Evolutionary conservation across 1,140 invertebrate species (phyloP), one percentile per base, ranked within the genome.

Genomic region (Anoplophora glabripennis): DNA sequence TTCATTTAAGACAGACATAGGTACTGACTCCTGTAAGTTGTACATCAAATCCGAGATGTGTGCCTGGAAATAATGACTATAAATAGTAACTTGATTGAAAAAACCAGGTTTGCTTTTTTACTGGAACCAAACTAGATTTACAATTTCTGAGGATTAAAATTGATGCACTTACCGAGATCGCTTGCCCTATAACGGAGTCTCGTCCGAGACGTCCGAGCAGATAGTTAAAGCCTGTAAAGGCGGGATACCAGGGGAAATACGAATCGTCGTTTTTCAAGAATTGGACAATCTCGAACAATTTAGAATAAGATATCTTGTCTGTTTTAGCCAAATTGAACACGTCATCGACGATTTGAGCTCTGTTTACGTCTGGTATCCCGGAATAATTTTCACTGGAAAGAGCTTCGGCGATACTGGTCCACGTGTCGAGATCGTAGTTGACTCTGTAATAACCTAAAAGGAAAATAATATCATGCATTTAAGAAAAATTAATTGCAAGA

Each of bases 331-430:
- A 76, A 68, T 85, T 85, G 42, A 92, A 78, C 1, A 89, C 79
- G 76, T 94, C 92, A 65, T 93, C 89, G 3, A 93, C 80, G 7
- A 93, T 78, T 72, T 90, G 87, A 0, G 89, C 89, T 68, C 90
- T 80, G 74, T 90, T 94, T 0, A 87, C 71, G 52, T 82, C 81
- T 63, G 86, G 81, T 38, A 89, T 87, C 4, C 75, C 74, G 63
- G 75, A 63, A 59, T 79, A 76, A 48, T 83, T 73, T 4, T 69
- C 63, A 21, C 79, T 76, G 0, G 75, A 70, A 2, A 91, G 71
- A 11, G 77, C 76, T 0, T 75, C 34, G 11, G 81, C 79, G 28
- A 88, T 79, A 18, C 78, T 77, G 45, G 83, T 69, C 90, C 90
- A 93, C 18, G 81, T 84, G 4, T 68, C 67, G 2, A 78, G 72